phyloP scores from a whole-genome alignment of 1,140 invertebrate genomes.

The Microplitis demolitor region DNA sequence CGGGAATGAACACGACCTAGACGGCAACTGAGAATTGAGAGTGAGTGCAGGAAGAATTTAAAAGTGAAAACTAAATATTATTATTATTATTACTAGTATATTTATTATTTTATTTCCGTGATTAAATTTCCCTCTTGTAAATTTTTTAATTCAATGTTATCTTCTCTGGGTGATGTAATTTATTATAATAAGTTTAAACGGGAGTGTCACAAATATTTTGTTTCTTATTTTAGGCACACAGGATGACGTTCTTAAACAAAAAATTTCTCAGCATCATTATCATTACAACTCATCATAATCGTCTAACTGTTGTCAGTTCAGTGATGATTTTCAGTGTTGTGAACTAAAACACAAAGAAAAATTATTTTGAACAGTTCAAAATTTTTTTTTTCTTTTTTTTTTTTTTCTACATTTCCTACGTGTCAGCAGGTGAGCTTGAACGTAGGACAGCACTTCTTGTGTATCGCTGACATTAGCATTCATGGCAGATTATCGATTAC shows the following conservation, averaged over 20 bases:
- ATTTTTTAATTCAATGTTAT: neutral
- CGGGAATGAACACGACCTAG: conserved; percentile 49
- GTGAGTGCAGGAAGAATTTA: conserved; percentile 54
- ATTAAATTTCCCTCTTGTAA: neutral
- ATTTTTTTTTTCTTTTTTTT: conserved; percentile 2
- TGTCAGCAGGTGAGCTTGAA: neutral
- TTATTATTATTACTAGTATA: conserved; percentile 18
- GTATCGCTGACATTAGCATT: conserved; percentile 46
- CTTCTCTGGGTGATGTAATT: too few relatives aligned
- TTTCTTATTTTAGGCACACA: conserved; percentile 8
- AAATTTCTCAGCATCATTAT: neutral
- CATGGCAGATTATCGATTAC: conserved; percentile 60
- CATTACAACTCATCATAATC: neutral
- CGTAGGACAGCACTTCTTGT: neutral
- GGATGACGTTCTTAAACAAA: conserved; percentile 1
- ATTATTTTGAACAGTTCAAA: neutral
- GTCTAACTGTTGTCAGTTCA: neutral
- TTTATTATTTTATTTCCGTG: conserved; percentile 1
- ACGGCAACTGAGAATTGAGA: conserved; percentile 42
- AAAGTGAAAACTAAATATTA: conserved; percentile 56
- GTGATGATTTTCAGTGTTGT: neutral
- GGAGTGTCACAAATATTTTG: neutral
- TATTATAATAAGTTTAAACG: too few relatives aligned
- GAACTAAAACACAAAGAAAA: neutral
- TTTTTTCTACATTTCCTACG: neutral